These are phyloP conservation scores for Emydocephalus ijimae DNA, from an alignment of 2,113 vertebrate genomes.

Conservation along the genomic window DNA sequence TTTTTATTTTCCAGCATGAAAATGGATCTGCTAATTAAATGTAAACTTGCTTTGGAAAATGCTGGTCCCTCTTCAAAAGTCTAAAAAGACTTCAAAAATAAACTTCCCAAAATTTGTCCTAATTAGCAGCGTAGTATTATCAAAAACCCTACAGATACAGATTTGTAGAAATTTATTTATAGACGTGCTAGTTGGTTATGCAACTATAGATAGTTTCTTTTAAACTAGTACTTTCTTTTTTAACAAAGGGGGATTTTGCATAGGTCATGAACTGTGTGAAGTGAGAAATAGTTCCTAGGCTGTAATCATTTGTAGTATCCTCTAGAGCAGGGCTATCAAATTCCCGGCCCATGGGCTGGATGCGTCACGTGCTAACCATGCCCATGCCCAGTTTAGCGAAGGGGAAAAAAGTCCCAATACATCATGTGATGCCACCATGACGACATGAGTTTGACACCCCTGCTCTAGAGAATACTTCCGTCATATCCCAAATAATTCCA, in stretches of 20 bases:
- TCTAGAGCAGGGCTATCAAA: neutral
- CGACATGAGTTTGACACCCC: too few species aligned
- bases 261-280: neutral
- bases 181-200: neutral
- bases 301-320: neutral
- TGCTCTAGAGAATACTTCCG: too few species aligned
- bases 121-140: neutral
- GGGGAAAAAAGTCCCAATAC: too few species aligned
- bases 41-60: neutral
- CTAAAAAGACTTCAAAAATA: neutral
- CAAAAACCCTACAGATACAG: neutral
- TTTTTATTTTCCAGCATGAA: neutral
- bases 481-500: too few species aligned
- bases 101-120: neutral
- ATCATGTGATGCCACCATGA: too few species aligned
- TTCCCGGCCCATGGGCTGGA: too few species aligned
- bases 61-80: neutral
- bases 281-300: neutral
- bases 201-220: neutral
- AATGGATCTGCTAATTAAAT: neutral
- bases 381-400: too few species aligned
- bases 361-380: too few species aligned
- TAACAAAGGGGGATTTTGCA: neutral
- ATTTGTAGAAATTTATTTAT: neutral
- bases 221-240: neutral